Conservation (phyloP, 2,113 vertebrate species). For the Cavia porcellus region DNA sequence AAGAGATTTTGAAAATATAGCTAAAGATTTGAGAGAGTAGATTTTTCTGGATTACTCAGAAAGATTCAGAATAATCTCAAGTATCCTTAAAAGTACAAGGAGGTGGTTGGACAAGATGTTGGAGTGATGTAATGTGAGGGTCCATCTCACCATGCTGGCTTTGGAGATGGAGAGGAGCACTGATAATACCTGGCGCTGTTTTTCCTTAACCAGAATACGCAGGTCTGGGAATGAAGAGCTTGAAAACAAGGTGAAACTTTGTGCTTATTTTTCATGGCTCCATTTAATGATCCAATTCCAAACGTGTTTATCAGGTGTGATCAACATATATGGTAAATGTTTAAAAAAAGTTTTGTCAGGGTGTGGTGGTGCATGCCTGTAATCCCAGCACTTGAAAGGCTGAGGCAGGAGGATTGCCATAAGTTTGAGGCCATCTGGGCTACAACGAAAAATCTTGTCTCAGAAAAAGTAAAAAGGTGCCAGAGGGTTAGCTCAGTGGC, state of each 20-base stretch:
- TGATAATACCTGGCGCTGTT: background rate
- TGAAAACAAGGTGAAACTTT: slow-evolving; percentile 8
- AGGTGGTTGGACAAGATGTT: background rate
- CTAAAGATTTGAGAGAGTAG: background rate
- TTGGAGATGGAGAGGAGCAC: background rate
- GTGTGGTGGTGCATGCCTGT: background rate
- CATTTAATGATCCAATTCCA: background rate
- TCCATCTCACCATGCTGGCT: background rate
- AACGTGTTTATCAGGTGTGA: background rate
- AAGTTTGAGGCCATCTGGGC: background rate
- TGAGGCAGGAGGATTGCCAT: background rate
- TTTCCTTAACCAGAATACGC: background rate
- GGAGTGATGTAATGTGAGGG: background rate
- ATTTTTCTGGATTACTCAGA: background rate
- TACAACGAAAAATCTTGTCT: background rate
- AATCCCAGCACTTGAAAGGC: background rate
- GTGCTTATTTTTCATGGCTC: background rate
- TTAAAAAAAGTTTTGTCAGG: background rate
- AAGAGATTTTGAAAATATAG: background rate
- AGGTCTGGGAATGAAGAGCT: slow-evolving; percentile 13
- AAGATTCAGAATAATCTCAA: slow-evolving; percentile 26
- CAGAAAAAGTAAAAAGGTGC: background rate
- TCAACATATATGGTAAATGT: background rate
- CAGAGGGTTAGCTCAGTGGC: too few relatives aligned
- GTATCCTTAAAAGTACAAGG: background rate